Evolutionary conservation across 2,888 invertebrate species (phyloP).

Genomic region (Cylloceria caligata): DNA sequence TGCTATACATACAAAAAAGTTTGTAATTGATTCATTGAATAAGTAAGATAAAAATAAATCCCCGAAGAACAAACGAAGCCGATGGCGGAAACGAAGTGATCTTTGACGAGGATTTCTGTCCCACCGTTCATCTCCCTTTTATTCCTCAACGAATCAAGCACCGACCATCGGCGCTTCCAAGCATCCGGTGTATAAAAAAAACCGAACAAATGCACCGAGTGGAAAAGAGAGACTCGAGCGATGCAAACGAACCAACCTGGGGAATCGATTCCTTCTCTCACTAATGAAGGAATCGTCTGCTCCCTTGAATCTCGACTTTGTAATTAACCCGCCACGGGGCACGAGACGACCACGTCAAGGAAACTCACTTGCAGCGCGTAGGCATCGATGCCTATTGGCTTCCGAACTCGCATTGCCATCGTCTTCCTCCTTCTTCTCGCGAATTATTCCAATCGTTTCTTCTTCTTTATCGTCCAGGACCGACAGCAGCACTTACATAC

Average conservation of each 20-base stretch:
- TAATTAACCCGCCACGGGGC: conserved; percentile 77
- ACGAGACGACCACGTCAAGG: conserved; percentile 74
- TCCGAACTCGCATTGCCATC: conserved; percentile 7
- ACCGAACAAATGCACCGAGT: conserved; percentile 9
- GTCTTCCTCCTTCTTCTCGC: conserved; percentile 25
- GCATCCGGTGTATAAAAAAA: conserved; percentile 55
- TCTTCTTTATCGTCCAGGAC: conserved; percentile 47
- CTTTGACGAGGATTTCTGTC: not conserved
- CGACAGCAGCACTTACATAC: conserved; percentile 28
- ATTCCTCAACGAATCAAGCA: conserved; percentile 8
- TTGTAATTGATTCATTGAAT: conserved; percentile 27
- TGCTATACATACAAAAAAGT: not conserved
- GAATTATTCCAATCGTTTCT: conserved; percentile 58
- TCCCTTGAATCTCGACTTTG: conserved; percentile 75
- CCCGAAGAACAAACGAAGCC: conserved; percentile 48
- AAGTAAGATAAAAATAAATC: conserved; percentile 1
- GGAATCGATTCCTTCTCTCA: conserved; percentile 72
- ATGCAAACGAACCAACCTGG: conserved; percentile 62
- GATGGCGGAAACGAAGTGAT: conserved; percentile 16
- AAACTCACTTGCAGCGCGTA: conserved; percentile 68
- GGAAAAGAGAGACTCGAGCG: conserved; percentile 6
- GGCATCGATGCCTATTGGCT: conserved; percentile 40
- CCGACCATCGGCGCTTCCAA: conserved; percentile 12
- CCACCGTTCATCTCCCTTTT: conserved; percentile 19
- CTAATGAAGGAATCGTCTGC: conserved; percentile 80